Evolutionary conservation across 1,140 invertebrate species (phyloP).

Genomic region (Euglossa dilemma): DNA sequence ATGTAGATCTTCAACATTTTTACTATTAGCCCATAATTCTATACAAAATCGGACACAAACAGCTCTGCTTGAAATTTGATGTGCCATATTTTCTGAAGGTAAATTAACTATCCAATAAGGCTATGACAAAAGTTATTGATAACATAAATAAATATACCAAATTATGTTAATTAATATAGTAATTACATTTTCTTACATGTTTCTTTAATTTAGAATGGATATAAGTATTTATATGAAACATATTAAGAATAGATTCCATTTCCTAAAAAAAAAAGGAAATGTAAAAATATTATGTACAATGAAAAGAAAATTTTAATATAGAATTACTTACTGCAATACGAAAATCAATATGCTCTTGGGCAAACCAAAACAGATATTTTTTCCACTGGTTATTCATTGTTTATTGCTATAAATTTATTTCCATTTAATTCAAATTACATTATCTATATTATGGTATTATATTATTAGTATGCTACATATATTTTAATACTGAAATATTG

Average conservation of each 20-base stretch:
- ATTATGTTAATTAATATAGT: conserved; percentile 6
- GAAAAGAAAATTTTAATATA: conserved; percentile 29
- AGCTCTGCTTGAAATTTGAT: conserved; percentile 88
- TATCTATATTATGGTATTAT: neutral
- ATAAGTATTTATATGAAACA: conserved; percentile 86
- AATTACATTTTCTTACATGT: conserved; percentile 79
- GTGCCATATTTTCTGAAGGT: conserved; percentile 84
- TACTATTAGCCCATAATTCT: conserved; percentile 89
- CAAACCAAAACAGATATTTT: conserved; percentile 93
- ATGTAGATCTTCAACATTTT: conserved; percentile 85
- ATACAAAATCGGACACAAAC: conserved; percentile 89
- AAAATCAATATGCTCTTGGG: conserved; percentile 93
- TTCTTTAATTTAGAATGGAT: conserved; percentile 83
- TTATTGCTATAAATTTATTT: conserved; percentile 63
- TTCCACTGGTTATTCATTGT: conserved; percentile 81
- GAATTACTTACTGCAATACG: conserved; percentile 86
- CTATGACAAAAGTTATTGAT: conserved; percentile 74
- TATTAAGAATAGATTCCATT: conserved; percentile 87
- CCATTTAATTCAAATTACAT: neutral
- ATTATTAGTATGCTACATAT: neutral
- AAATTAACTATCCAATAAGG: conserved; percentile 92
- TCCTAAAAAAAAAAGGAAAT: conserved; percentile 84
- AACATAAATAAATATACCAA: neutral
- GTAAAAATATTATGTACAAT: conserved; percentile 5
- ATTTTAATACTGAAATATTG: neutral